Percentiles rank a stretch among this genome's conserved stretches.
Conservation (phyloP, 2,797 vertebrate genomes). For the Poecilia velifera region DNA sequence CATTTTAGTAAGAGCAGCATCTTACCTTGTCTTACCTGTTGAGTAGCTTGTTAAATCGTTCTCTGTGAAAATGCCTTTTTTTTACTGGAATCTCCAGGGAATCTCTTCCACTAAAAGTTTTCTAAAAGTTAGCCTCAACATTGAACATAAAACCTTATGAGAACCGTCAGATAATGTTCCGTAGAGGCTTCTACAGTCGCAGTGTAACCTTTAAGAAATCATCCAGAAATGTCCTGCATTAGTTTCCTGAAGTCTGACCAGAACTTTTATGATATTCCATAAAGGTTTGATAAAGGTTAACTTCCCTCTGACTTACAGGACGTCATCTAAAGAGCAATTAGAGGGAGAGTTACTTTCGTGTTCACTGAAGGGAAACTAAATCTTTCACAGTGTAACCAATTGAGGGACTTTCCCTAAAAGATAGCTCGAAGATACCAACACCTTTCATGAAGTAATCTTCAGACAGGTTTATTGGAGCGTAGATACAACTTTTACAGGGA, state of each 20-base stretch:
- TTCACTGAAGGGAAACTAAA: not conserved
- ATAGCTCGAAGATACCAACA: not conserved
- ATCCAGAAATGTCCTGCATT: not conserved
- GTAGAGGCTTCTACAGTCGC: not conserved
- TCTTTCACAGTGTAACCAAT: not conserved
- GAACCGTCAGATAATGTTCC: not conserved
- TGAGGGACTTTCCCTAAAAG: not conserved
- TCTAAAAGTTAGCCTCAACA: not conserved
- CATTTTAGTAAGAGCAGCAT: no score
- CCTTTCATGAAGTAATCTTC: not conserved
- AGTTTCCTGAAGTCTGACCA: not conserved
- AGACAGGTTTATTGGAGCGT: not conserved
- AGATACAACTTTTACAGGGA: not conserved
- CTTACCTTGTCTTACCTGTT: not conserved
- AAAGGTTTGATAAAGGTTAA: not conserved
- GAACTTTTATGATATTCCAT: not conserved
- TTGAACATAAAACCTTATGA: not conserved
- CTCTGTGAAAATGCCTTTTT: not conserved
- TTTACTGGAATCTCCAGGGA: not conserved
- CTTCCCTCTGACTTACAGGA: not conserved
- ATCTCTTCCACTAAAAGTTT: no score
- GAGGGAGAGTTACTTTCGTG: not conserved
- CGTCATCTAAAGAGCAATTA: not conserved
- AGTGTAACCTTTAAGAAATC: not conserved
- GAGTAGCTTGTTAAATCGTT: not conserved